Evolutionary conservation across 2,797 vertebrate genomes (phyloP), one percentile per base, ranked within the genome.

Genomic region (Coranthus polyacanthus): DNA sequence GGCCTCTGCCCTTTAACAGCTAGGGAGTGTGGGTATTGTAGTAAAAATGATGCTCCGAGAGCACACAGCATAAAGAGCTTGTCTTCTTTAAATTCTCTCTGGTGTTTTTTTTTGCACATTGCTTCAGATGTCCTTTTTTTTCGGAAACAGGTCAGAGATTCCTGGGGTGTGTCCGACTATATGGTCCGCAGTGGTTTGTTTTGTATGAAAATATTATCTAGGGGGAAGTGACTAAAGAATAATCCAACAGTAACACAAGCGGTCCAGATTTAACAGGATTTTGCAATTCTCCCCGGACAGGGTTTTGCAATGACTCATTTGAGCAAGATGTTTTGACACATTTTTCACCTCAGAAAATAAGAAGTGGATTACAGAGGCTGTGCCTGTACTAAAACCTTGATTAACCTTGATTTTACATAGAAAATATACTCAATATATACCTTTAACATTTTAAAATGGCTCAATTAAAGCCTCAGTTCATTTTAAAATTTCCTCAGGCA

Each of bases 271-370:
- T 72, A 57, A 55, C 58, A 11, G 51, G 71, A 63, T 84, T 84
- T 82, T 62, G 73, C 77, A 84, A 86, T 62, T 5, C 50, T 78
- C 72, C 41, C 43, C 2, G 37, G 52, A 51, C 44, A 26, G 22
- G 13, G 8, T 78, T 79, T 79, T 24, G 71, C 81, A 81, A 76
- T 72, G 70, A 75, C 37, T 83, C 68, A 75, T 49, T 73, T 57
- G 37, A 59, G 78, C 72, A 79, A 85, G 64, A 73, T 74, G 76
- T 82, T 78, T 74, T 78, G 73, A 77, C 78, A 70, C 1, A 16
- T 70, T 77, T 73, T 64, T 78, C 50, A 16, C 26, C 29, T 41
- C 24, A n/a, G 5, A 58, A 72, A 76, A 71, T 15, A 41, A 65
- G 47, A 58, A 64, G 50, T 51, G 10, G 50, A 54, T 53, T 52